Percentiles rank a stretch among this genome's conserved stretches.
These are phyloP conservation scores for Chromis chromis DNA, from an alignment of 2,797 vertebrate genomes.

Conservation along the genomic window DNA sequence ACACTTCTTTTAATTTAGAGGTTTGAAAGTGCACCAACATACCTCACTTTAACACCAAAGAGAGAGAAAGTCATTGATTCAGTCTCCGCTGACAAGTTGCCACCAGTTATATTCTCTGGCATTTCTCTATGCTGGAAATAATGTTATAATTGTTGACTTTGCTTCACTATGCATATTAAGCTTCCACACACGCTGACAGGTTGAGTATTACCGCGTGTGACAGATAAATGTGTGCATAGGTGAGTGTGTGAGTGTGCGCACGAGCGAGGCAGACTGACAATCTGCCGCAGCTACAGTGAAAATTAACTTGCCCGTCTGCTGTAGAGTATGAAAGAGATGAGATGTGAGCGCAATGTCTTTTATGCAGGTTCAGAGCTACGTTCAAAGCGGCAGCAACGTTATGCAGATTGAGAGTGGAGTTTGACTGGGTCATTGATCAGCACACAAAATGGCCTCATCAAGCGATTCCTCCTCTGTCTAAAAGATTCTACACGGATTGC, in stretches of 20 bases:
- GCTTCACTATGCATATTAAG: conserved; percentile 81
- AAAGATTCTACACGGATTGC: conserved; percentile 79
- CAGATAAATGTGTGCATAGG: conserved; percentile 60
- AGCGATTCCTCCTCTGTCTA: conserved; percentile 82
- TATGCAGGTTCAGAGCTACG: conserved; percentile 85
- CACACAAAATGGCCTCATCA: conserved; percentile 86
- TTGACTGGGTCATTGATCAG: conserved; percentile 86
- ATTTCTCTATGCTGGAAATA: conserved; percentile 80
- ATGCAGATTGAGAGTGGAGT: conserved; percentile 72
- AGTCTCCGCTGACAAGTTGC: conserved; percentile 76
- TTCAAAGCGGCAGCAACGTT: conserved; percentile 83
- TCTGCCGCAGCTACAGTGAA: conserved; percentile 76
- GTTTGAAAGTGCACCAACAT: conserved; percentile 71
- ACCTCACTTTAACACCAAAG: conserved; percentile 79
- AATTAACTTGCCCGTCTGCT: conserved; percentile 80
- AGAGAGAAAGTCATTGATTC: conserved; percentile 75
- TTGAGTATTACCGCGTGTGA: conserved; percentile 80
- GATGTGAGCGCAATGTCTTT: conserved; percentile 83
- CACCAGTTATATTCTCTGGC: conserved; percentile 81
- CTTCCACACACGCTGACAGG: conserved; percentile 76
- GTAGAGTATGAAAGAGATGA: conserved; percentile 82
- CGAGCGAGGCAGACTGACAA: conserved; percentile 71
- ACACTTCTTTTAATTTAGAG: conserved; percentile 71
- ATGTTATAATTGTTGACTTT: conserved; percentile 85
- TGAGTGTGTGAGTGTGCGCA: conserved; percentile 51